phyloP scores from a whole-genome alignment of 2,888 invertebrate species.

The Mesoligia furuncula region DNA sequence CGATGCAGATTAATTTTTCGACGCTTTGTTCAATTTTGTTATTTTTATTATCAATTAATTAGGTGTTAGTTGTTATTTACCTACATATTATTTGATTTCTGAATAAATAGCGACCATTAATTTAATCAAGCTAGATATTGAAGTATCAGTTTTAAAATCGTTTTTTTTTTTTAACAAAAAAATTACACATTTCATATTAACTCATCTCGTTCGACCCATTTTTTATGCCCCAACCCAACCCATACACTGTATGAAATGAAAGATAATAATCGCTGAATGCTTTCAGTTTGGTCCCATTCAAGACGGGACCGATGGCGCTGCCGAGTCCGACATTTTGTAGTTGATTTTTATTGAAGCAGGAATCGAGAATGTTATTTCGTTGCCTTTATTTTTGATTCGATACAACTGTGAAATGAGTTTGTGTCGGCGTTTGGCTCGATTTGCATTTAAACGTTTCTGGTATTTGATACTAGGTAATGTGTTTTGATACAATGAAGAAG shows the following conservation, averaged over 20 bases:
- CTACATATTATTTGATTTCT: not conserved
- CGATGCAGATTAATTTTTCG: no score
- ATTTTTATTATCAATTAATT: no score
- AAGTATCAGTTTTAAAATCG: not conserved
- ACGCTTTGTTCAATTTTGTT: no score
- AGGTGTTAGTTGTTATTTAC: no score
- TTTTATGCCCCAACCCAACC: not conserved
- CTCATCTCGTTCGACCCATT: not conserved
- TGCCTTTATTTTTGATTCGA: slow-evolving; percentile 67
- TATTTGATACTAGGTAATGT: slow-evolving; percentile 4
- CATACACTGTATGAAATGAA: slow-evolving; percentile 5
- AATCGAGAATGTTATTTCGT: slow-evolving; percentile 73
- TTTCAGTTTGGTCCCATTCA: slow-evolving; percentile 49
- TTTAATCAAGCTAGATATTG: not conserved
- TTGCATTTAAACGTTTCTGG: slow-evolving; percentile 43
- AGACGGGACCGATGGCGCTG: slow-evolving; percentile 74
- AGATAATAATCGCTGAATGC: slow-evolving; percentile 48
- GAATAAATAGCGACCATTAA: not conserved
- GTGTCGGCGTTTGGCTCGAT: slow-evolving; percentile 30
- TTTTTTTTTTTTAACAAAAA: not conserved
- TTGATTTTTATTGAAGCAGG: slow-evolving; percentile 81
- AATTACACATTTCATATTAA: not conserved
- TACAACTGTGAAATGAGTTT: slow-evolving; percentile 52
- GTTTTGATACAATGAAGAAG: not conserved
- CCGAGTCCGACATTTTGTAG: slow-evolving; percentile 74